Evolutionary conservation across 2,888 invertebrate genomes (phyloP), one percentile per base, ranked within the genome.

Genomic region (Rhyacophila evoluta): DNA sequence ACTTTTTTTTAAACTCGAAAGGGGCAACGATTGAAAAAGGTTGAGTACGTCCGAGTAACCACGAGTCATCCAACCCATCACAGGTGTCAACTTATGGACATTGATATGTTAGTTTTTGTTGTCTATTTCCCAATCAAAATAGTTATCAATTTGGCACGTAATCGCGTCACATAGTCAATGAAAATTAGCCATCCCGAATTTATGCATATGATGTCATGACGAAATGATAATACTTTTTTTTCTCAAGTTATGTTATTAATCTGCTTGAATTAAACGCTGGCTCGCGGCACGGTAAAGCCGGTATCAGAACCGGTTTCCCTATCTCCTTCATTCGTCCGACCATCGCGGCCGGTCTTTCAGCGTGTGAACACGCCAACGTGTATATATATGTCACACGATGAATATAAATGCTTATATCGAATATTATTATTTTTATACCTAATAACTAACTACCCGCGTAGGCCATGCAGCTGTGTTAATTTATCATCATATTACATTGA

Each of bases 401-500:
- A 10, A 74, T 41, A 74, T 74, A 25, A 74, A 74, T 74, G 74
- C 41, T 41, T 74, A 41, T 74, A 74, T 74, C 55, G 55, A 55
- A 55, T 55, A 55, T 19, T 19, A 33, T 19, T 55, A 55, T 55
- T 55, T 10, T 33, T n/a, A n/a, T n/a, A n/a, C n/a, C n/a, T n/a
- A n/a, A n/a, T n/a, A 39, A 39, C n/a, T 39, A 39, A 39, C n/a
- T 12, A 39, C 4, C 15, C 15, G 15, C 1, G 4, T 39, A 1
- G 12, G 15, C 12, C 39, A n/a, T 39, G 39, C 39, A 39, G n/a
- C n/a, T n/a, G n/a, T n/a, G n/a, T n/a, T n/a, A n/a, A n/a, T n/a
- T n/a, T n/a, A n/a, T n/a, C n/a, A n/a, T n/a, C n/a, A n/a, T n/a
- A n/a, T n/a, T n/a, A n/a, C n/a, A n/a, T n/a, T n/a, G n/a, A n/a